phyloP scores from a whole-genome alignment of 2,797 vertebrate species.

The Enoplosus armatus region DNA sequence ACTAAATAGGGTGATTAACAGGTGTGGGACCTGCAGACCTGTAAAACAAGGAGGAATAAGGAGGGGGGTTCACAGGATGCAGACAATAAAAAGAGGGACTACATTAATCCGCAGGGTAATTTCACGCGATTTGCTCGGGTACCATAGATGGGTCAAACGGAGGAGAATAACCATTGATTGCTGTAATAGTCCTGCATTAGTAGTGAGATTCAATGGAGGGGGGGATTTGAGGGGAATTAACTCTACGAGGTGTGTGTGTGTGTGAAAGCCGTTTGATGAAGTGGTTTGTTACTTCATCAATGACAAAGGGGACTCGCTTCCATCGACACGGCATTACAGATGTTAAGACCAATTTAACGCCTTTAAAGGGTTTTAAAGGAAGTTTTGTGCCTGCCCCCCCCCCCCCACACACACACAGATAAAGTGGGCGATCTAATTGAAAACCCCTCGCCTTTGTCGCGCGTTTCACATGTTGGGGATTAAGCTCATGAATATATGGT shows the following conservation, averaged over 20 bases:
- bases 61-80: constrained; percentile 78
- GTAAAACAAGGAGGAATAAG: constrained; percentile 83
- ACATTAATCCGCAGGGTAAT: constrained; percentile 93
- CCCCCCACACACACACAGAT: constrained; percentile 58
- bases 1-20: constrained; percentile 89
- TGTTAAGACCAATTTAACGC: constrained; percentile 87
- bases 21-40: constrained; percentile 64
- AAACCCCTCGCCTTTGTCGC: constrained; percentile 81
- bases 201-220: constrained; percentile 72
- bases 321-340: constrained; percentile 84
- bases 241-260: constrained; percentile 63
- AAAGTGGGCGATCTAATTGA: constrained; percentile 84
- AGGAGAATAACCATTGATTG: constrained; percentile 90
- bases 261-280: constrained; percentile 86
- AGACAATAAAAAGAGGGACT: constrained; percentile 76
- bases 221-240: constrained; percentile 53
- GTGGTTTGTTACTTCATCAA: constrained; percentile 91
- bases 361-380: constrained; percentile 81
- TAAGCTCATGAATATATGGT: constrained; percentile 85
- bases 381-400: constrained; percentile 79
- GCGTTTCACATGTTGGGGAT: constrained; percentile 82
- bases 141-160: constrained; percentile 89
- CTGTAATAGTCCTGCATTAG: constrained; percentile 87
- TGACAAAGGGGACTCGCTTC: constrained; percentile 84
- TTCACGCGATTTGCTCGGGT: constrained; percentile 90